Evolutionary conservation across 2,888 invertebrate species (phyloP).

Genomic region (Philopedon plagiatum): DNA sequence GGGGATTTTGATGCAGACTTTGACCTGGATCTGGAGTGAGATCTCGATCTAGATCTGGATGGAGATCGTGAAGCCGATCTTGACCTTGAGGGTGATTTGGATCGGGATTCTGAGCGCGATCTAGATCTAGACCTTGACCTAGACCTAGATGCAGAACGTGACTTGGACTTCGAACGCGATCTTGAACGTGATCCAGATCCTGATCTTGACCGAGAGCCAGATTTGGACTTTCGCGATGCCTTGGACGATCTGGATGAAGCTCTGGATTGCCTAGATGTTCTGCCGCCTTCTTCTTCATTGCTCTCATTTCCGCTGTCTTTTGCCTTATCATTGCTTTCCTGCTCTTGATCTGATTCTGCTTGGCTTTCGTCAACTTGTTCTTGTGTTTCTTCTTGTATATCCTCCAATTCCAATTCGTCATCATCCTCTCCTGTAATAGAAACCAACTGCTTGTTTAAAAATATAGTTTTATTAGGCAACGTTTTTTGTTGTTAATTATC

Average conservation of each 20-base stretch:
- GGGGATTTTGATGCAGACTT: conserved; percentile 44
- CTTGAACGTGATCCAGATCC: conserved; percentile 56
- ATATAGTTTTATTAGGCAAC: no score
- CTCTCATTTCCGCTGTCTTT: conserved; percentile 64
- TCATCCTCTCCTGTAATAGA: conserved; percentile 72
- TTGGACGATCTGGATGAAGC: conserved; percentile 64
- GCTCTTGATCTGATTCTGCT: conserved; percentile 68
- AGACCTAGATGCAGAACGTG: conserved; percentile 61
- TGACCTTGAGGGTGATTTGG: conserved; percentile 55
- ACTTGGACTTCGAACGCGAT: conserved; percentile 60
- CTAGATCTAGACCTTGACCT: conserved; percentile 65
- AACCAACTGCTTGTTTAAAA: no score
- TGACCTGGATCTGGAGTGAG: conserved; percentile 53
- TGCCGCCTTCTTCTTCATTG: conserved; percentile 60
- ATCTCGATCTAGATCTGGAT: conserved; percentile 63
- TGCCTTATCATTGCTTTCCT: conserved; percentile 59
- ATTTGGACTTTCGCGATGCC: conserved; percentile 65
- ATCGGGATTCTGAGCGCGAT: conserved; percentile 64
- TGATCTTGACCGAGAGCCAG: conserved; percentile 55
- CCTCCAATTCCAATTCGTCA: conserved; percentile 72
- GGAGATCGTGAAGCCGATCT: conserved; percentile 63
- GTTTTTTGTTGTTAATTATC: no score
- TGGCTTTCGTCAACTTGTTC: conserved; percentile 74
- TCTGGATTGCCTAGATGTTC: conserved; percentile 60
- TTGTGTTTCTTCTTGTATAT: conserved; percentile 75